Percentiles rank a stretch among this genome's conserved stretches.
Conservation (phyloP, 2,888 invertebrate genomes). For the Scaptomyza caliginosa region DNA sequence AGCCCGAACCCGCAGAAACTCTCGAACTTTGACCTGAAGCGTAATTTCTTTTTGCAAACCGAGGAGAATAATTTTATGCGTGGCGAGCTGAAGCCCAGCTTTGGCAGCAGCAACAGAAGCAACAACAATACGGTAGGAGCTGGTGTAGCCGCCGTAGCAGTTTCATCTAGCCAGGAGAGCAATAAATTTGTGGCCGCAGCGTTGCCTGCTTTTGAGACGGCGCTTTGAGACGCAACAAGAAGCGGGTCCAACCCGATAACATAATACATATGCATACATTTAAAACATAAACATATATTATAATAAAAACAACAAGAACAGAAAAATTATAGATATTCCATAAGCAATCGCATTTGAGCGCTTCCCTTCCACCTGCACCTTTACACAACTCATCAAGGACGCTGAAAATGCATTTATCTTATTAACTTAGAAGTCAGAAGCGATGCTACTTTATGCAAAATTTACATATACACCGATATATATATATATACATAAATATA, state of each 20-base stretch:
- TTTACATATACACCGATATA: slow-evolving; percentile 50
- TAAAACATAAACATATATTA: slow-evolving; percentile 28
- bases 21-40: slow-evolving; percentile 81
- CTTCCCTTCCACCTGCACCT: slow-evolving; percentile 14
- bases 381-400: slow-evolving; percentile 15
- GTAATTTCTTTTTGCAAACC: slow-evolving; percentile 83
- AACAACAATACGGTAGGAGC: neutral
- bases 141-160: neutral
- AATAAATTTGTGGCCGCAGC: slow-evolving; percentile 53
- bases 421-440: slow-evolving; percentile 52
- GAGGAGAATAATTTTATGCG: slow-evolving; percentile 84
- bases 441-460: slow-evolving; percentile 78
- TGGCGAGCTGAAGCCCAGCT: slow-evolving; percentile 80
- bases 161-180: slow-evolving; percentile 21
- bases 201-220: slow-evolving; percentile 80
- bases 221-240: slow-evolving; percentile 58
- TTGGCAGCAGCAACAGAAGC: slow-evolving; percentile 38
- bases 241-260: slow-evolving; percentile 65
- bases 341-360: slow-evolving; percentile 61
- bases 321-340: slow-evolving; percentile 62
- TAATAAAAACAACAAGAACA: too few relatives aligned
- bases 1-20: slow-evolving; percentile 49
- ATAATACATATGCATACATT: slow-evolving; percentile 43
- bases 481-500: slow-evolving; percentile 20
- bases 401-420: slow-evolving; percentile 63